These are phyloP conservation scores for Acipenser ruthenus DNA, from an alignment of 2,797 vertebrate species.

Conservation along the genomic window DNA sequence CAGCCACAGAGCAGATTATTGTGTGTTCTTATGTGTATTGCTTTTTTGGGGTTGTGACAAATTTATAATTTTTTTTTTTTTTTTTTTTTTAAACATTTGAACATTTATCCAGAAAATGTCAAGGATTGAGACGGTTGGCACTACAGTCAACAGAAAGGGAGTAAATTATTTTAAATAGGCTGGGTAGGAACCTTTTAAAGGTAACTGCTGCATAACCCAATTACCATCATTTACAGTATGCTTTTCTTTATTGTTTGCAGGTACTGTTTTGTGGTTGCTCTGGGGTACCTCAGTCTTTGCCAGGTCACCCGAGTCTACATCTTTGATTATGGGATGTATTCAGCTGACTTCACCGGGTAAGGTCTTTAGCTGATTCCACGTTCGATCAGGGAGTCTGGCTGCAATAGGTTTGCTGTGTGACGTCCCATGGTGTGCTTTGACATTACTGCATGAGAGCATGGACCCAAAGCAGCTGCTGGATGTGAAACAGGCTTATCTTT, in stretches of 20 bases:
- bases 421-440: background rate
- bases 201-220: background rate
- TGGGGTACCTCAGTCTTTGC: constrained; percentile 93
- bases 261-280: constrained; percentile 91
- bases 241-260: constrained; percentile 46
- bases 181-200: too few relatives aligned
- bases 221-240: too few relatives aligned
- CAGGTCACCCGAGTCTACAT: constrained; percentile 95
- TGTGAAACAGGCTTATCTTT: too few relatives aligned
- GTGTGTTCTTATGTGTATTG: too few relatives aligned
- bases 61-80: too few relatives aligned
- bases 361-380: constrained; percentile 20
- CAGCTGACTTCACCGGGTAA: constrained; percentile 98
- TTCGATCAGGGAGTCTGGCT: background rate
- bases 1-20: too few relatives aligned
- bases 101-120: too few relatives aligned
- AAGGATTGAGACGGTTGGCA: too few relatives aligned
- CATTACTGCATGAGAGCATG: background rate
- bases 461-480: background rate
- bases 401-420: background rate
- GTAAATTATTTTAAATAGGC: too few relatives aligned
- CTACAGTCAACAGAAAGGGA: too few relatives aligned
- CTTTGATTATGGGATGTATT: constrained; percentile 97
- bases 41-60: too few relatives aligned
- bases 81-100: too few relatives aligned